Base-by-base conservation (phyloP, 2,797 vertebrate species). In the Craterocephalus amniculus region DNA sequence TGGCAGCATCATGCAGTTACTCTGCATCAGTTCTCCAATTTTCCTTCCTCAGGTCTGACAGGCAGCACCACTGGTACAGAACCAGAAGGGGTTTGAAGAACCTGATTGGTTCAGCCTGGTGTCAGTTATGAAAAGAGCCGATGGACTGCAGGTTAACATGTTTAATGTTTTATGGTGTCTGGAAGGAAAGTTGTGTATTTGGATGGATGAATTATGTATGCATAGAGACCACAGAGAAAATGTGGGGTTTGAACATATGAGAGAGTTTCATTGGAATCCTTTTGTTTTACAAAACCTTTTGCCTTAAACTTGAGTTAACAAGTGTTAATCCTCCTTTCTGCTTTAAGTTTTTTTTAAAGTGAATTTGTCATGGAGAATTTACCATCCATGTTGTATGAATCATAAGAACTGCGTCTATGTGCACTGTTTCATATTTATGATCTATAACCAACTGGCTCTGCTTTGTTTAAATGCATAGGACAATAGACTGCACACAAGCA, bases 381-480 rank as follows among this genome's bases (percentile, higher is more conserved):
- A 24, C 14, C 20, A 10, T 36, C 14, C 20, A 10, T 36, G 13
- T 38, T 35, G 27, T 29, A 45, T 54, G 24, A 32, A 29, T 13
- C 59, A 6, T 18, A 29, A 8, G 32, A 40, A 22, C 26, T 27
- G 1, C 27, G 48, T 51, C 36, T 31, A 31, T 40, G 31, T 48
- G 49, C 14, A 48, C 2, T 24, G 36, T 12, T 16, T 55, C 13
- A 5, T 55, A 51, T 58, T 63, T 35, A 48, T 26, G 36, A 22
- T 45, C 20, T 62, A n/a, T 65, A 35, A 62, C 20, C 4, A 27
- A 58, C 32, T 43, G 10, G 16, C 67, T 67, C 54, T 63, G 38
- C 65, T 66, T 55, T 74, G 60, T 79, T 86, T 67, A 55, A 77
- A 76, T 85, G 70, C 74, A 78, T 58, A 64, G 36, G 58, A 83